Evolutionary conservation across 2,888 invertebrate species (phyloP).

Genomic region (Hofmannophila pseudospretella): DNA sequence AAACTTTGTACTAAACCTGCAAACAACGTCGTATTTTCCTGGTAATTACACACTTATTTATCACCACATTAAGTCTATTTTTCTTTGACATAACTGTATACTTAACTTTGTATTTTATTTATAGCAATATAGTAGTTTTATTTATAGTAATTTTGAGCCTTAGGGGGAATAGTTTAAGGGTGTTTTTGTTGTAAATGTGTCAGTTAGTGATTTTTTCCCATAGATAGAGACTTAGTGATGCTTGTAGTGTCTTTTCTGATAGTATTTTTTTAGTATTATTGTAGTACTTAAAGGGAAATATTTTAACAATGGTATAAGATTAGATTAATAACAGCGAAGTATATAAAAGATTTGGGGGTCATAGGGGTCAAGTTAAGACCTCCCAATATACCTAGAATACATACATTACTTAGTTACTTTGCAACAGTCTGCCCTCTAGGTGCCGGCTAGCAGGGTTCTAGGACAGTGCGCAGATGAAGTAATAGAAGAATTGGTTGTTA

Average conservation of each 20-base stretch:
- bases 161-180: neutral
- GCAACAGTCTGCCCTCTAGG: no score
- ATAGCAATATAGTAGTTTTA: no score
- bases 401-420: no score
- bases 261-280: slow-evolving; percentile 2
- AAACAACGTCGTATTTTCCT: no score
- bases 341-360: neutral
- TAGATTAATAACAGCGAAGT: neutral
- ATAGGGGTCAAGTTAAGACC: neutral
- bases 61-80: slow-evolving; percentile 18
- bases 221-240: neutral
- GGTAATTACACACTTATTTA: slow-evolving; percentile 9
- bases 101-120: neutral
- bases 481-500: no score
- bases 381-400: neutral
- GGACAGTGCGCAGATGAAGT: no score
- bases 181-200: neutral
- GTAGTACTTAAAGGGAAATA: neutral
- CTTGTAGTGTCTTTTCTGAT: neutral
- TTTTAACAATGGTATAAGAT: neutral
- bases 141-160: neutral
- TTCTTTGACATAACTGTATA: slow-evolving; percentile 11
- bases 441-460: no score
- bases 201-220: neutral
- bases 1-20: slow-evolving; percentile 6